Conservation (phyloP, 1,140 invertebrate genomes). For the Panagrolaimus sp. region DNA sequence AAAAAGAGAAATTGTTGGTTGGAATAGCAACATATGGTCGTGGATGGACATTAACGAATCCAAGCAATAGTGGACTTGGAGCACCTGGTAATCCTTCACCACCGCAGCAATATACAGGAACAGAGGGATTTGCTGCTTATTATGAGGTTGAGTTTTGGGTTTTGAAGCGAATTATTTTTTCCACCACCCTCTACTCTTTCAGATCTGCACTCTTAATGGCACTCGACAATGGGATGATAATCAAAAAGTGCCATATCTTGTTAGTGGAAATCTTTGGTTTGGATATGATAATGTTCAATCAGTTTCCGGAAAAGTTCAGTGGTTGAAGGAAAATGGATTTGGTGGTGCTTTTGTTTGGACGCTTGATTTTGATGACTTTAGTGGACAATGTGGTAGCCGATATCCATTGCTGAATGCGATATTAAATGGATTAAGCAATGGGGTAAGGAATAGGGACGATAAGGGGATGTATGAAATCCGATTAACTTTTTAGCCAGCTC, state of each 20-base stretch:
- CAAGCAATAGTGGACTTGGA: conserved; percentile 74
- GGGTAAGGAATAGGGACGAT: not conserved
- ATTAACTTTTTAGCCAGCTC: too few relatives aligned
- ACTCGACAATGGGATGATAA: conserved; percentile 18
- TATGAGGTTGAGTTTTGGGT: conserved; percentile 86
- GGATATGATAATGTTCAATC: conserved; percentile 78
- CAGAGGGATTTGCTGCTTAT: conserved; percentile 82
- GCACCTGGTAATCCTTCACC: conserved; percentile 77
- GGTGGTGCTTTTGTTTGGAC: conserved; percentile 94
- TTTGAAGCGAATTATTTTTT: conserved; percentile 59
- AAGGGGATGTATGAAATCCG: too few relatives aligned
- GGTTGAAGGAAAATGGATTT: conserved; percentile 67
- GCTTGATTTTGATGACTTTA: conserved; percentile 64
- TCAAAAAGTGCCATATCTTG: not conserved
- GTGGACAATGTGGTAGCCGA: not conserved
- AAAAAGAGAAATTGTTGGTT: conserved; percentile 82
- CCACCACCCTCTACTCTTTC: conserved; percentile 60
- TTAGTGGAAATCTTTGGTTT: conserved; percentile 70
- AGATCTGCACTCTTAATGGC: not conserved
- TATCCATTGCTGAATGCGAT: not conserved
- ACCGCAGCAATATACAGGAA: conserved; percentile 82
- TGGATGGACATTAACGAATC: conserved; percentile 77
- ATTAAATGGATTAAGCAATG: too few relatives aligned
- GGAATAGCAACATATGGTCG: conserved; percentile 91
- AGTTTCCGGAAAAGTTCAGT: conserved; percentile 61